A percentile compares a stretch with the other conserved stretches of the same genome.
Evolutionary conservation across 2,113 vertebrate genomes (phyloP).

Genomic region (Tachycineta bicolor): DNA sequence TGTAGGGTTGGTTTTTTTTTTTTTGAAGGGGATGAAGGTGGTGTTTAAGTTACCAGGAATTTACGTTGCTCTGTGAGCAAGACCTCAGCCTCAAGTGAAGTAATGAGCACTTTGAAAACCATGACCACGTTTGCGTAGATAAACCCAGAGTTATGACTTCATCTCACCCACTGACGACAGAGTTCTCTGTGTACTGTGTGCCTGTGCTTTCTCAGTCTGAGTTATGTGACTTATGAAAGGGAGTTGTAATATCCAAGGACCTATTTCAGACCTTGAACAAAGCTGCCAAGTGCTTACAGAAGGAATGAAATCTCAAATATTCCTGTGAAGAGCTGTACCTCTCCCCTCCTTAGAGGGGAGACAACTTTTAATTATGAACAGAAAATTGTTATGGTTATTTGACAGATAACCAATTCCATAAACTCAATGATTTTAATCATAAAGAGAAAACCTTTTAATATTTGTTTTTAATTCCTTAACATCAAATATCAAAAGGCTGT

Average conservation of each 20-base stretch:
- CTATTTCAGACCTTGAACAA: neutral
- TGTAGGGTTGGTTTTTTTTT: neutral
- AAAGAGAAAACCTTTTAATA: neutral
- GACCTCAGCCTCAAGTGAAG: neutral
- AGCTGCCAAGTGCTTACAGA: neutral
- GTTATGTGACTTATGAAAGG: neutral
- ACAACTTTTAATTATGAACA: neutral
- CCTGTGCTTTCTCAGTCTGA: neutral
- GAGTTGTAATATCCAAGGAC: neutral
- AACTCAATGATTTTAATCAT: neutral
- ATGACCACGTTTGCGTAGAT: neutral
- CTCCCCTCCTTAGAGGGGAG: neutral
- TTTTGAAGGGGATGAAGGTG: neutral
- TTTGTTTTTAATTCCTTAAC: neutral
- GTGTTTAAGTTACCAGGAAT: neutral
- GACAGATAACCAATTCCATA: neutral
- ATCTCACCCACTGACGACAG: neutral
- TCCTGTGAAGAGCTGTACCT: neutral
- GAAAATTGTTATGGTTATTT: neutral
- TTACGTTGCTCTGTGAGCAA: neutral
- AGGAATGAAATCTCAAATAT: neutral
- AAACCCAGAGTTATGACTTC: neutral
- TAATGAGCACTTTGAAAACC: neutral
- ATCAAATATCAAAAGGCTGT: neutral
- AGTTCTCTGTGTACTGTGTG: neutral